Base-by-base conservation (phyloP, 30 jellyfish, hydroid and myxozoan species). In the Cassiopea xamachana region DNA sequence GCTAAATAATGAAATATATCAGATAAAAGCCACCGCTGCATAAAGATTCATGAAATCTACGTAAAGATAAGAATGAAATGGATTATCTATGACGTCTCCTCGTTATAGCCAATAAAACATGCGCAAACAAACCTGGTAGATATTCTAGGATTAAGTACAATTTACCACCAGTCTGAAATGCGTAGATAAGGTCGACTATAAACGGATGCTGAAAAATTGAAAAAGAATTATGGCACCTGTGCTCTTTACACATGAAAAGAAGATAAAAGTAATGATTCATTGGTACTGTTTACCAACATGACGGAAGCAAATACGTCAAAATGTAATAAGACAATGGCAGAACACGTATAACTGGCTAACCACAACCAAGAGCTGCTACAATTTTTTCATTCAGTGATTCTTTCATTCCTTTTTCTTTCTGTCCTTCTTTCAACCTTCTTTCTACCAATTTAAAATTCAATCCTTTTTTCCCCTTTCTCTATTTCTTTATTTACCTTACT, bases 101-200 rank as follows among this genome's bases (percentile, higher is more conserved):
- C 12, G 7, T 55, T 6, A 55, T 55, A 55, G 64, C 39, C 39
- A 27, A 27, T 27, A 27, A 27, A 27, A 27, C 12, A 55, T 55
- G 64, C 64, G 64, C 27, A 15, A 19, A 71, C 80, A 19, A 61
- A 96, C 99, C 99, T 81, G 98, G 84, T 48, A 97, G 83, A 91
- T 97, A 97, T 80, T 97, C 99, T 70, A 97, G 86, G 9, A 97
- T 97, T 60, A 97, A 93, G 77, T 97, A 97, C 48, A 97, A 89
- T 82, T 97, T 97, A 45, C 98, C 98, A 59, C 98, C 98, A 76
- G 99, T 97, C 88, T 97, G 99, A 82, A 97, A 97, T 7, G 99
- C 99, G 70, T 97, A 97, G 55, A 93, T 85, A 45, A 97, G 94
- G 89, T 97, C 99, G 59, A 97, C 99, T 90, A 97, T 97, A 85